A percentile compares a stretch with the other conserved stretches of the same genome.
phyloP scores from a whole-genome alignment of 1,140 invertebrate species.

The Lamellibrachia luymesi region DNA sequence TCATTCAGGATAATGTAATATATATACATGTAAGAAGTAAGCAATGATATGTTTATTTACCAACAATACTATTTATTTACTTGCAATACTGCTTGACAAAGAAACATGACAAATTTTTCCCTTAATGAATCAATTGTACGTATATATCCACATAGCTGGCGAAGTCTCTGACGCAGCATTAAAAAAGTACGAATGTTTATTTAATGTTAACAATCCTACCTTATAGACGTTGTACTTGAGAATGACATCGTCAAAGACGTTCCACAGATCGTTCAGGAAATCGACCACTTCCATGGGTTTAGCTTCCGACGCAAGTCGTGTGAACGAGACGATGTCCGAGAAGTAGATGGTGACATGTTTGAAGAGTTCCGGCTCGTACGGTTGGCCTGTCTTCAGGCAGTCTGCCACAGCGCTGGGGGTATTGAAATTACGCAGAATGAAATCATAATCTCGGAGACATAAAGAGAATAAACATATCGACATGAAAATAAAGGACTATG shows the following conservation, averaged over 20 bases:
- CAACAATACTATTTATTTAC: no score
- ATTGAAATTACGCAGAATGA: not conserved
- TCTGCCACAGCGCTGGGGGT: conserved; percentile 65
- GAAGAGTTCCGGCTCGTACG: conserved; percentile 82
- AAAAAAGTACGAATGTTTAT: not conserved
- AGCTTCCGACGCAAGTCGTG: conserved; percentile 71
- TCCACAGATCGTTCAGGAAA: conserved; percentile 90
- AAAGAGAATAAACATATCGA: no score
- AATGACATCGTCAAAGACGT: conserved; percentile 90
- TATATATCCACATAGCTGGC: no score
- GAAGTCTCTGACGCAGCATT: no score
- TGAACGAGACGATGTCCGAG: conserved; percentile 90
- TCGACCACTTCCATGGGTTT: conserved; percentile 69
- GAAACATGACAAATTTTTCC: no score
- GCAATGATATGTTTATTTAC: no score
- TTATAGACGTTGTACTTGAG: conserved; percentile 96
- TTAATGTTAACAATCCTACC: conserved; percentile 49
- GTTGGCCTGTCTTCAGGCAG: conserved; percentile 78
- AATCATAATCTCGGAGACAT: not conserved
- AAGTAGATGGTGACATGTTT: conserved; percentile 86
- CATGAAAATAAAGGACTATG: no score
- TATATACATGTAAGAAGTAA: no score
- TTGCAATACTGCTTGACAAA: no score
- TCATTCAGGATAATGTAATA: no score
- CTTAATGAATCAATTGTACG: no score